These are phyloP conservation scores for Amiota minor DNA, from an alignment of 2,888 invertebrate species.

Conservation along the genomic window DNA sequence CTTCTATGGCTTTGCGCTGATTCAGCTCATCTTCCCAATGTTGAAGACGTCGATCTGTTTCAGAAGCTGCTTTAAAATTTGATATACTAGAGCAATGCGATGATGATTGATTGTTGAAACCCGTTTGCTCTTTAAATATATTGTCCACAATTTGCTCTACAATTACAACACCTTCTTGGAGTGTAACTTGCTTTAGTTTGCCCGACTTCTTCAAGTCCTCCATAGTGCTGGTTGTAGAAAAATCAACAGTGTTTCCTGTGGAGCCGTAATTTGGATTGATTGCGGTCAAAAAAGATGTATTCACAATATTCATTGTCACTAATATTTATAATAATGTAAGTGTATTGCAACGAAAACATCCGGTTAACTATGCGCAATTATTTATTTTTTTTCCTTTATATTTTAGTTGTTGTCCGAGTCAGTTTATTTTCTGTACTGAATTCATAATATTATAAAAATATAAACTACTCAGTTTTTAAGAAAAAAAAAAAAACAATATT, in stretches of 20 bases:
- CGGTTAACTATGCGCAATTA: no score
- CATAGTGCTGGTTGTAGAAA: constrained; percentile 28
- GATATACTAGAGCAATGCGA: constrained; percentile 27
- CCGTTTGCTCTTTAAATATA: constrained; percentile 37
- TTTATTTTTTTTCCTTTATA: background rate
- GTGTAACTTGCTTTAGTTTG: constrained; percentile 18
- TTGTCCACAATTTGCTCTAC: constrained; percentile 38
- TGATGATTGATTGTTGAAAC: constrained; percentile 17
- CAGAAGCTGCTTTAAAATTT: constrained; percentile 35
- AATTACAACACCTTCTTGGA: constrained; percentile 32
- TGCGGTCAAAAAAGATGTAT: constrained; percentile 24
- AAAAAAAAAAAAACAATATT: no score
- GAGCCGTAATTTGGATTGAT: background rate
- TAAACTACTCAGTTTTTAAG: no score
- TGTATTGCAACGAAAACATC: no score
- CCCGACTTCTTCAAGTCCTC: background rate
- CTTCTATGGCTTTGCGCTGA: constrained; percentile 50
- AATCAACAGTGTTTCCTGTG: constrained; percentile 28
- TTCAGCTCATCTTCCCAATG: constrained; percentile 58
- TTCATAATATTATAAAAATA: no score
- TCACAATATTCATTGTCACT: no score
- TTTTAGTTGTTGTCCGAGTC: no score
- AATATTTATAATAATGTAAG: no score
- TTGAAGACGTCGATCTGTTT: constrained; percentile 59
- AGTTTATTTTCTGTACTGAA: no score